Base-by-base conservation (phyloP, 2,888 invertebrate species). In the Eristalinus sepulchralis region DNA sequence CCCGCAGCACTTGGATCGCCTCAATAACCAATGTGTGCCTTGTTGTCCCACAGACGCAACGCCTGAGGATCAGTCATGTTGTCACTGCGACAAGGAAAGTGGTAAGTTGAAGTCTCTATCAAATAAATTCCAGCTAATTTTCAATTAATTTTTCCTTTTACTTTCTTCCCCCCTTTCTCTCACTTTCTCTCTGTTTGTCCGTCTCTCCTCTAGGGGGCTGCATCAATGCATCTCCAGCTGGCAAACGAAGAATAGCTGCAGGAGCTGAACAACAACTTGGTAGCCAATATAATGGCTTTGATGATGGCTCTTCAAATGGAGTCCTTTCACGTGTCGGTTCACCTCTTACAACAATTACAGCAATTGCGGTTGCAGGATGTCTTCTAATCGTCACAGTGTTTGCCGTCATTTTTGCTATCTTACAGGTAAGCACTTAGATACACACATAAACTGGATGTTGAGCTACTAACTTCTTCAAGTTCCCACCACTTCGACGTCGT, bases 21-120 rank as follows among this genome's bases (percentile, higher is more conserved):
- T 95, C 88, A 96, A 96, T 92, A 96, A 95, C 90, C 96, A 96
- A 91, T 96, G 96, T 90, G 96, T 96, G 89, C 95, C 95, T 34
- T 96, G 96, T 89, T 96, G 96, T 90, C 92, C 94, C 0, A 94
- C 94, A 64, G 94, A 94, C 70, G 92, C 92, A 70, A 87, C 90
- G 36, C 90, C 91, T 11, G 91, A 91, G 39, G 92, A 93, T 75
- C 93, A 94, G 8, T 95, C 95, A 47, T 96, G 96, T 90, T 96
- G 96, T 89, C 94, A 94, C 88, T 96, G 96, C 91, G 95, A 96
- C 90, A 94, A 94, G 33, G 95, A 95, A 79, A 95, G 95, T 77
- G 95, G 96, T 95, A 91, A 76, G 88, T 88, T 11, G 55, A 47
- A 63, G 27, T 64, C 24, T 36, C 59, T 47, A 0, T 2, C n/a